phyloP scores from a whole-genome alignment of 2,888 invertebrate genomes.

The Exocentrus adspersus region DNA sequence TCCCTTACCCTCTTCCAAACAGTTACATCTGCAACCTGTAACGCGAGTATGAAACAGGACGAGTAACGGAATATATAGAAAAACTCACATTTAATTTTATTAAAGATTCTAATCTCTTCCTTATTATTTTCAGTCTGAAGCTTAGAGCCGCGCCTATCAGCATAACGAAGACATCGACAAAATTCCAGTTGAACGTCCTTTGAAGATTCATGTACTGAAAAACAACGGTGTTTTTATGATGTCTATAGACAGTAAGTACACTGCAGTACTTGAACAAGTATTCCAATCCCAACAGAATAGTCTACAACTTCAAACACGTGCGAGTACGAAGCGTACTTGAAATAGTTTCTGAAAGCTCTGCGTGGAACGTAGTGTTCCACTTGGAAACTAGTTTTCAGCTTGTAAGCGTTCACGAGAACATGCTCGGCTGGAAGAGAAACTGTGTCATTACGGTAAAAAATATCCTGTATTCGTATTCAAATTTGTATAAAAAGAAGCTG shows the following conservation, averaged over 20 bases:
- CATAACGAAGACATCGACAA: slow-evolving; percentile 45
- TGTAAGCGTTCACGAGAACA: too few species aligned
- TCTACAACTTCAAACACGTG: too few species aligned
- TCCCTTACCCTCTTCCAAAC: slow-evolving; percentile 40
- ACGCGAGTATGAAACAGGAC: neutral
- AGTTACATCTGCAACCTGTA: slow-evolving; percentile 39
- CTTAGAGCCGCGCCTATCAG: slow-evolving; percentile 41
- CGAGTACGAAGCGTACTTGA: too few species aligned
- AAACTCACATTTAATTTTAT: neutral
- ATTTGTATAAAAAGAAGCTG: too few species aligned
- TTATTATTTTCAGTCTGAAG: slow-evolving; percentile 41
- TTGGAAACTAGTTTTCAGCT: too few species aligned
- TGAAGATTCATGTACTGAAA: slow-evolving; percentile 44
- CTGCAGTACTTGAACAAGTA: too few species aligned
- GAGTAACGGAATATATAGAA: neutral
- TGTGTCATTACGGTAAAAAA: too few species aligned
- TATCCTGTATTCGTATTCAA: too few species aligned
- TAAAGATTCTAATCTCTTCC: slow-evolving; percentile 32
- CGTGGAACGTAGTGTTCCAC: too few species aligned
- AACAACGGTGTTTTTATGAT: neutral
- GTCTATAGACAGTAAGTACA: neutral
- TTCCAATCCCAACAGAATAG: too few species aligned
- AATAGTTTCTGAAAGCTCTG: too few species aligned
- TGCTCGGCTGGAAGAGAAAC: too few species aligned
- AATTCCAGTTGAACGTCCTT: slow-evolving; percentile 48